Evolutionary conservation across 2,888 invertebrate genomes (phyloP).

Genomic region (Cephus pulcher): DNA sequence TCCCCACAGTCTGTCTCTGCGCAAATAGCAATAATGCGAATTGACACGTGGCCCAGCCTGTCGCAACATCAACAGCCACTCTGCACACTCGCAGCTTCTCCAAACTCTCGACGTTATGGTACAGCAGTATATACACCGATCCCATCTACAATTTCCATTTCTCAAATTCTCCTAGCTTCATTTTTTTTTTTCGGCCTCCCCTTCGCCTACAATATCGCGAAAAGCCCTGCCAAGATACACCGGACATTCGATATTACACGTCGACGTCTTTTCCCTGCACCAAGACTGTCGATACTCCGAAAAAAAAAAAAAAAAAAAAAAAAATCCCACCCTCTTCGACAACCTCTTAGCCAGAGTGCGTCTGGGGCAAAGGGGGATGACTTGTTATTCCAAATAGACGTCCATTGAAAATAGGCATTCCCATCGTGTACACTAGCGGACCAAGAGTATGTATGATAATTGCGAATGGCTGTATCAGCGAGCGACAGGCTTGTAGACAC

Average conservation of each 20-base stretch:
- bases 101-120: background rate
- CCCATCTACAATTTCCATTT: background rate
- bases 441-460: slow-evolving; percentile 47
- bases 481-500: slow-evolving; percentile 52
- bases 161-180: background rate
- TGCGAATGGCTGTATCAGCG: slow-evolving; percentile 61
- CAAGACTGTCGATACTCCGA: background rate
- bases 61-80: slow-evolving; percentile 52
- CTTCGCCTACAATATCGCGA: background rate
- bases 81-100: slow-evolving; percentile 6
- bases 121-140: background rate
- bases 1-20: slow-evolving; percentile 26
- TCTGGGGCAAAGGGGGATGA: background rate
- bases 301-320: background rate
- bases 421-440: background rate
- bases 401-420: background rate
- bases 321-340: background rate
- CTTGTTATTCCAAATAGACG: background rate
- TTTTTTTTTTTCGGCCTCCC: background rate
- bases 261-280: background rate
- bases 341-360: background rate
- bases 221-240: background rate
- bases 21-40: slow-evolving; percentile 66
- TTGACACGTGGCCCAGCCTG: slow-evolving; percentile 62
- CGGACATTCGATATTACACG: background rate